Percentiles rank a stretch among this genome's conserved stretches.
These are phyloP conservation scores for Euplexia lucipara DNA, from an alignment of 2,888 invertebrate species.

Conservation along the genomic window DNA sequence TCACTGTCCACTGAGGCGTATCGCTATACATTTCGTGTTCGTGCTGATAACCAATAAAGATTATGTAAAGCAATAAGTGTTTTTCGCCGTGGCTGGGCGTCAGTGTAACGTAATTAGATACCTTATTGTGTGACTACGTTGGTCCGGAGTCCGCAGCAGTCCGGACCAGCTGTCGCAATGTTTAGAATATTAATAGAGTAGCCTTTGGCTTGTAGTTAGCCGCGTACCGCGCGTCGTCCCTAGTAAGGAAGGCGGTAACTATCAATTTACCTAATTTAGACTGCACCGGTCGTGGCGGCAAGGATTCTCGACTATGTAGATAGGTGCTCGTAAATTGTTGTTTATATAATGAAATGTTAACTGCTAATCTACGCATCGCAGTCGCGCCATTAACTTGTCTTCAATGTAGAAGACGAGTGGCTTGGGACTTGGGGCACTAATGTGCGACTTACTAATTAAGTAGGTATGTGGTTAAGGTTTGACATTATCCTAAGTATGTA, in stretches of 20 bases:
- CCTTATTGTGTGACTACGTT: constrained; percentile 55
- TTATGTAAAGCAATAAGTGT: constrained; percentile 65
- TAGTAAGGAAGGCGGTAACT: constrained; percentile 43
- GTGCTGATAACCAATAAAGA: constrained; percentile 66
- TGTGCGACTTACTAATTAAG: constrained; percentile 28
- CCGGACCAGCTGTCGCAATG: constrained; percentile 50
- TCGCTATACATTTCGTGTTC: constrained; percentile 62
- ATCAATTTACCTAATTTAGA: constrained; percentile 58
- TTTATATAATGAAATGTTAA: constrained; percentile 57
- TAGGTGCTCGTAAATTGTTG: constrained; percentile 51
- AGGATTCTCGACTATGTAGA: constrained; percentile 45
- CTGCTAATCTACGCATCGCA: constrained; percentile 51
- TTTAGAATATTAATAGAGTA: constrained; percentile 61
- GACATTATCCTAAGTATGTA: constrained; percentile 11
- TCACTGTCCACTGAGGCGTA: constrained; percentile 56
- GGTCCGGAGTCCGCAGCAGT: constrained; percentile 23
- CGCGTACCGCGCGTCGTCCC: constrained; percentile 19
- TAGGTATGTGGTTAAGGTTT: constrained; percentile 10
- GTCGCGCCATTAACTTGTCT: constrained; percentile 54
- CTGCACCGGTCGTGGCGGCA: constrained; percentile 20
- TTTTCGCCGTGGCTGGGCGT: constrained; percentile 54
- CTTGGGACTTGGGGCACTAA: constrained; percentile 33
- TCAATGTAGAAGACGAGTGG: constrained; percentile 39
- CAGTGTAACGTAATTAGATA: constrained; percentile 55
- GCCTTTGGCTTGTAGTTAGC: constrained; percentile 53